A percentile compares a stretch with the other conserved stretches of the same genome.
Evolutionary conservation across 1,140 invertebrate genomes (phyloP).

Genomic region (Drosophila pruinosa): DNA sequence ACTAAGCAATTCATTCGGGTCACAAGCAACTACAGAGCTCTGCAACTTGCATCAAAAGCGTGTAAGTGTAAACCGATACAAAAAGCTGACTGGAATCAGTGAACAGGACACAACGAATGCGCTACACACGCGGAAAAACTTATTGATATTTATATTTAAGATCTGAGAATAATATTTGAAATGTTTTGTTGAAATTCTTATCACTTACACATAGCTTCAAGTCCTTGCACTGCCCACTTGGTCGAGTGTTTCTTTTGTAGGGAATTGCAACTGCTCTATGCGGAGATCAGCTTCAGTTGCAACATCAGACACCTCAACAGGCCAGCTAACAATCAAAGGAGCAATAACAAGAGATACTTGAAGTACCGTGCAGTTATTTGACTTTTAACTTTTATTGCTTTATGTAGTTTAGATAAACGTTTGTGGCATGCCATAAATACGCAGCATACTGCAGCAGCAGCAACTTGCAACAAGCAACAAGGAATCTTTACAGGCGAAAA

Average conservation of each 20-base stretch:
- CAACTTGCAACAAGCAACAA: slow-evolving; percentile 33
- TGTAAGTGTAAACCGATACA: slow-evolving; percentile 77
- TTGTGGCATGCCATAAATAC: slow-evolving; percentile 80
- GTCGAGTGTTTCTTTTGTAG: too few species aligned
- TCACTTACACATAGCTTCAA: too few species aligned
- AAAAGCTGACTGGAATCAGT: slow-evolving; percentile 23
- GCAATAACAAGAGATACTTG: slow-evolving; percentile 49
- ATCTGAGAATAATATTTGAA: too few species aligned
- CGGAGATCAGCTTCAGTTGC: too few species aligned
- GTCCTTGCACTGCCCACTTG: too few species aligned
- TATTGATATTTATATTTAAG: too few species aligned
- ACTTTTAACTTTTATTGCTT: slow-evolving; percentile 81
- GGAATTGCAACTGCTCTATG: too few species aligned
- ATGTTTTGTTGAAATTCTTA: too few species aligned
- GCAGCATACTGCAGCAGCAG: slow-evolving; percentile 52
- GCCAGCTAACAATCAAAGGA: slow-evolving; percentile 32
- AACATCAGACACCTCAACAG: background rate
- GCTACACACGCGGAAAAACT: background rate
- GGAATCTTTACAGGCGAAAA: slow-evolving; percentile 28
- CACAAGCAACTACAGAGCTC: background rate
- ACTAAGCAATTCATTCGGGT: background rate
- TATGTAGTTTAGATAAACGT: slow-evolving; percentile 81
- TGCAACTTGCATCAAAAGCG: slow-evolving; percentile 48
- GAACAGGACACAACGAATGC: slow-evolving; percentile 11
- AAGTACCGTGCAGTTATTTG: slow-evolving; percentile 71